Base-by-base conservation (phyloP, 1,140 invertebrate genomes). In the Oscheius sp. region DNA sequence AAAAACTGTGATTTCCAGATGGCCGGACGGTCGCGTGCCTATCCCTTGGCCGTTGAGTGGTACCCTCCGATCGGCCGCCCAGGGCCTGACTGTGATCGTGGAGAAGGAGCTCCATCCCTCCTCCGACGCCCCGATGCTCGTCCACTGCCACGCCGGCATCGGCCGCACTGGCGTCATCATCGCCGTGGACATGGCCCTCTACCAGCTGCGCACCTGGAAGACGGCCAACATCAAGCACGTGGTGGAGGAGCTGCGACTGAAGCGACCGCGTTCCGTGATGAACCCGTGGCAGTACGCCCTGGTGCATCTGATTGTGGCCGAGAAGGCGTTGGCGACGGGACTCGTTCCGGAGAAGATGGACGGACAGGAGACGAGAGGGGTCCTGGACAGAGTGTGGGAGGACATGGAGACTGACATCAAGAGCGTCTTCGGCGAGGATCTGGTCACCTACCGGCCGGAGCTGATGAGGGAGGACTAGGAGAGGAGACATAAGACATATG, bases 161-260 rank as follows among this genome's bases (percentile, higher is more conserved):
- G 61, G 61, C 26, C 32, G 61, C 32, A 63, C 61, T n/a, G 61
- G 61, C 26, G 61, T 63, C 61, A n/a, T 63, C 31, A 63, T 63
- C 29, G 15, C 61, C 26, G 29, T 26, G 20, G 61, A 63, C 1
- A 42, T 63, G 32, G 61, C 61, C 29, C 32, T 63, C 10, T 32
- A 26, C 13, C 61, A 63, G 23, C 26, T 63, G 26, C 32, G 36
- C 10, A 7, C 32, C 1, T 0, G 4, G 26, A 10, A 63, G 7
- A 63, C 61, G 15, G 61, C 35, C n/a, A 63, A 32, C 32, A n/a
- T 63, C 26, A 63, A 34, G 36, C 28, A 63, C 7, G 36, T 63
- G 28, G 61, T 63, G 15, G 61, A 63, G 1, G 15, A 63, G 23
- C 1, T 63, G 15, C 61, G 61, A 7, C 20, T n/a, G 15, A 63